Evolutionary conservation across 2,113 vertebrate genomes (phyloP).

Genomic region (Cynopterus brachyotis): DNA sequence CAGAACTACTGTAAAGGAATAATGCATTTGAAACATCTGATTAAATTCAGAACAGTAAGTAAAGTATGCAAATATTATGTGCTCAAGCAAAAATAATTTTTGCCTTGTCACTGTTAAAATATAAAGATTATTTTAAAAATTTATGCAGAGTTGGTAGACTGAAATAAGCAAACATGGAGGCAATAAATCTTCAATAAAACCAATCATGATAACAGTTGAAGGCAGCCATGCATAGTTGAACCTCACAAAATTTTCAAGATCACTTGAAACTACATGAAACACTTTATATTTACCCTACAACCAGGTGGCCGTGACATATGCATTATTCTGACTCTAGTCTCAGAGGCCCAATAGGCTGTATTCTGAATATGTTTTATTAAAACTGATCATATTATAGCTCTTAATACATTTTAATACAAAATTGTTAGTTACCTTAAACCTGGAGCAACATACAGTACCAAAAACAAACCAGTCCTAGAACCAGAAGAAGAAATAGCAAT

Average conservation of each 20-base stretch:
- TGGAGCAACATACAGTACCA: neutral
- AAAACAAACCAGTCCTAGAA: neutral
- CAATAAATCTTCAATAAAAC: neutral
- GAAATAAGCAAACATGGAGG: neutral
- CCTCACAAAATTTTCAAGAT: neutral
- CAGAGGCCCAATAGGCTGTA: neutral
- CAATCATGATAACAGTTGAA: neutral
- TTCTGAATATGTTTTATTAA: neutral
- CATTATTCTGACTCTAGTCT: neutral
- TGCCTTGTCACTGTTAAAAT: neutral
- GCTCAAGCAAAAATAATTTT: neutral
- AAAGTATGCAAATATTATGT: neutral
- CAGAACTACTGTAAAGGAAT: conserved; percentile 94
- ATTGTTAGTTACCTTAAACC: neutral
- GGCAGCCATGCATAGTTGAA: neutral
- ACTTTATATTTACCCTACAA: neutral
- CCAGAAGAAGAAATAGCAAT: neutral
- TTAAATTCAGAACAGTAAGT: conserved; percentile 94
- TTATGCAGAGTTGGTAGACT: neutral
- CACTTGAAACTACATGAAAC: neutral
- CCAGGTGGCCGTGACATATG: neutral
- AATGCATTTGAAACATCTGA: conserved; percentile 96
- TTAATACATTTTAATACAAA: neutral
- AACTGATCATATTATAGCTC: neutral
- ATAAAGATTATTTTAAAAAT: neutral